Base-by-base conservation (phyloP, 2,888 invertebrate species). In the Drosophila fungiperda region DNA sequence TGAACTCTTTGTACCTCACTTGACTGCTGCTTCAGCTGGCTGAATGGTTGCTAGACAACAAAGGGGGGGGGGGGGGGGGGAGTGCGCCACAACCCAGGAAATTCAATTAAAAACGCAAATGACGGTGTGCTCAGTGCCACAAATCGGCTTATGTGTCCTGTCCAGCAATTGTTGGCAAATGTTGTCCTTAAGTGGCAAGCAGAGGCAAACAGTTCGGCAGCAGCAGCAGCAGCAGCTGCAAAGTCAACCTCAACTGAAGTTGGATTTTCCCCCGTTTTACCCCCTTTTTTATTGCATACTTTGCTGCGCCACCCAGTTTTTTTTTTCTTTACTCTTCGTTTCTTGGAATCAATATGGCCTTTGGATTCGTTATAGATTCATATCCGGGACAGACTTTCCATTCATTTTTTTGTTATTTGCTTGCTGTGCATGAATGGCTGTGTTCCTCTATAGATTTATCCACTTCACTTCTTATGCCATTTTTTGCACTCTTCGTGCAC, bases 231-330 rank as follows among this genome's bases (percentile, higher is more conserved):
- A 29, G n/a, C 40, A 20, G 32, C 17, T 42, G 52, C 65, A 75
- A 81, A 89, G 71, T 87, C 84, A 87, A 87, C 86, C 76, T 60
- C 72, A 80, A 76, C 61, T 69, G 67, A 87, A 89, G 84, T 89
- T 78, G 84, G 73, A 87, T 82, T 81, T 84, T 60, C 84, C 69
- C 36, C 57, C 53, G 67, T 57, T 68, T 53, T 57, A 52, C 23
- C n/a, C 32, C 61, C 50, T 55, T 76, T 81, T 85, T 72, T 69
- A 72, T 72, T 72, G 89, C 90, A 83, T 80, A 83, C 78, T 89
- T 81, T 86, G 38, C 59, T 38, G 78, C 82, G 73, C 23, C 70
- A 45, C 26, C 42, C 58, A 40, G 58, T 36, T 62, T 55, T 38
- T 45, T 49, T 17, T 23, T 12, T 32, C 45, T 3, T 32, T 29